Evolutionary conservation across 2,113 vertebrate species (phyloP).

Genomic region (Rostratula benghalensis): DNA sequence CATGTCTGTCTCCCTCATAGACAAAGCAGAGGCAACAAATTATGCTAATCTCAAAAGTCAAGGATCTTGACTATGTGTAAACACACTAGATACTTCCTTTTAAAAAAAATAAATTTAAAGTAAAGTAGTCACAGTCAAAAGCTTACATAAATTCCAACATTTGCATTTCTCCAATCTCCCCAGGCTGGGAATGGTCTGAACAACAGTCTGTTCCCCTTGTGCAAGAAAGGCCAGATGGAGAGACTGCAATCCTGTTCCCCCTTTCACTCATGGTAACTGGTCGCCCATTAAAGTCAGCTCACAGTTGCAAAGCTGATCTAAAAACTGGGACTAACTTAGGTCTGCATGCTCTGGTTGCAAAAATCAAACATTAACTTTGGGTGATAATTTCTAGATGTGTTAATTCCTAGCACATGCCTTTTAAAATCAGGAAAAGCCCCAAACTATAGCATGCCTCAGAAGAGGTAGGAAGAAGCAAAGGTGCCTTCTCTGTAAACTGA

Average conservation of each 20-base stretch:
- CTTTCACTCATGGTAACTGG: fast-evolving
- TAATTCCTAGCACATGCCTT: not conserved
- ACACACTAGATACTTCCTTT: not conserved
- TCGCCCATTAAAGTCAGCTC: not conserved
- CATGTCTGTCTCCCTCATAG: not conserved
- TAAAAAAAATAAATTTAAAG: not conserved
- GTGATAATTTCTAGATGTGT: not conserved
- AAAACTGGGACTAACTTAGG: not conserved
- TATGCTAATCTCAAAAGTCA: not conserved
- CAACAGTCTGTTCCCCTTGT: fast-evolving
- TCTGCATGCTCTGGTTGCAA: not conserved
- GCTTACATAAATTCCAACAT: not conserved
- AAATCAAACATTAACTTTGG: not conserved
- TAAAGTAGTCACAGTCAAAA: not conserved
- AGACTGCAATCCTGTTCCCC: not conserved
- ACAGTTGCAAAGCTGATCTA: not conserved
- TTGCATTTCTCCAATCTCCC: not conserved
- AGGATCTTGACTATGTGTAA: not conserved
- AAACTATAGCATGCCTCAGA: not conserved
- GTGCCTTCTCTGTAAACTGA: not conserved
- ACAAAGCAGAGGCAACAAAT: not conserved
- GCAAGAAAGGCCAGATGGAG: not conserved
- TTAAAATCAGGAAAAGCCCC: not conserved
- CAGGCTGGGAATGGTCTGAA: not conserved
- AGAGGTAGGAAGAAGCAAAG: not conserved